Evolutionary conservation across 2,888 invertebrate species (phyloP), one percentile per base, ranked within the genome.

Genomic region (Phyto melanocephala): DNA sequence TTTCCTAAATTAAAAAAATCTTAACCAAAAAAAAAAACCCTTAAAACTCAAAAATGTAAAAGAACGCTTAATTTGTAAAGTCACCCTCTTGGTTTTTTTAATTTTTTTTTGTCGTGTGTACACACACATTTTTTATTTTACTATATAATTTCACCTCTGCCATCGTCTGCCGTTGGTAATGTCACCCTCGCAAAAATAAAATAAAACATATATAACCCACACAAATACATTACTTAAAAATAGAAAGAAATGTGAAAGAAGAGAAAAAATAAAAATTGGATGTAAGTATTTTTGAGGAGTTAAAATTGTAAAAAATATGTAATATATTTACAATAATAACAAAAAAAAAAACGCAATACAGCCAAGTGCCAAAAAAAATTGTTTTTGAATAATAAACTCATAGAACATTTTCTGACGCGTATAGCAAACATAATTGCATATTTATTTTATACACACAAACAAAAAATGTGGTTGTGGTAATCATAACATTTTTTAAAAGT

Each of bases 61-160:
- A 65, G 65, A 79, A 79, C 71, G 63, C 58, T 79, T 79, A 72
- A 79, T 71, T 79, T 72, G 47, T 72, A 71, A 79, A 79, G 78
- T 72, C 78, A 79, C 78, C 78, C 78, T 71, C 71, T 72, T 58
- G 42, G 37, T 67, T 77, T 63, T 50, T 63, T 63, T 76, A 42
- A 35, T 20, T 42, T 17, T 50, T 68, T 67, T 76, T n/a, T 22
- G 22, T 15, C 22, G 15, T 71, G 47, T 45, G 37, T 65, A 28
- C 17, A n/a, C n/a, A n/a, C n/a, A 65, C 50, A 71, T 63, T 68
- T 78, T 72, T 70, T 70, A 50, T 52, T 65, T 63, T 35, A 56
- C 42, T 63, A 74, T 54, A 56, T 28, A 47, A 24, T 28, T 71
- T 72, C 78, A 58, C 63, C 70, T 71, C 78, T 63, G 62, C 70